These are phyloP conservation scores for Drosophila cognata DNA, from an alignment of 2,888 invertebrate species.

Conservation along the genomic window DNA sequence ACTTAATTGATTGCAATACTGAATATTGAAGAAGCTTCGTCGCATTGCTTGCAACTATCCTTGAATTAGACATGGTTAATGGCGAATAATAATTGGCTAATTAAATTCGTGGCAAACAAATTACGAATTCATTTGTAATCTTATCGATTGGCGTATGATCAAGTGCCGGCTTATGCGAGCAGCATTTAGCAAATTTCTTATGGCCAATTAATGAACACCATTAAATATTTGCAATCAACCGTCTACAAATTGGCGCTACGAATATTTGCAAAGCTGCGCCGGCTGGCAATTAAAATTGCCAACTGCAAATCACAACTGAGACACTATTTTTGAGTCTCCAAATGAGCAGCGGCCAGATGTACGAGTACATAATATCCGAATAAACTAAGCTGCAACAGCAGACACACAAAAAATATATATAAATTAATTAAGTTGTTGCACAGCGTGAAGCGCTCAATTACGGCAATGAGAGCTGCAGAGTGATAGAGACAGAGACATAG, in stretches of 20 bases:
- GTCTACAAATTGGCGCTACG: conserved; percentile 72
- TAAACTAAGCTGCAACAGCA: conserved; percentile 26
- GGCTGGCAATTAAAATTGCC: conserved; percentile 76
- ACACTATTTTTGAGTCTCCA: conserved; percentile 32
- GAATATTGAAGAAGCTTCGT: neutral
- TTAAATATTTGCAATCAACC: conserved; percentile 78
- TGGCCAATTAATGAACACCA: conserved; percentile 81
- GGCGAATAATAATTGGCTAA: conserved; percentile 20
- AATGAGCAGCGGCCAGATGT: conserved; percentile 64
- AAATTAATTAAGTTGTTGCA: conserved; percentile 81
- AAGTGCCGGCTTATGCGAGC: conserved; percentile 22
- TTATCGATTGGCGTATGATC: conserved; percentile 47
- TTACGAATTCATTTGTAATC: conserved; percentile 28
- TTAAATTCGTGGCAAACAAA: conserved; percentile 27
- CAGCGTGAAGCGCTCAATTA: conserved; percentile 82
- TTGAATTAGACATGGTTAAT: conserved; percentile 1
- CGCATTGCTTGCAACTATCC: neutral
- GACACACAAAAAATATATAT: conserved; percentile 49
- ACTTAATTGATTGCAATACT: neutral
- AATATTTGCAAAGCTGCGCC: conserved; percentile 74
- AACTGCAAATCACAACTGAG: conserved; percentile 63
- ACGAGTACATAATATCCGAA: conserved; percentile 57
- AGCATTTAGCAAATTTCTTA: conserved; percentile 66
- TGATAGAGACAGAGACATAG: conserved; percentile 10
- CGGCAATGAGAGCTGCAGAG: conserved; percentile 37